Evolutionary conservation across 2,113 vertebrate genomes (phyloP).

Genomic region (Lates calcarifer): DNA sequence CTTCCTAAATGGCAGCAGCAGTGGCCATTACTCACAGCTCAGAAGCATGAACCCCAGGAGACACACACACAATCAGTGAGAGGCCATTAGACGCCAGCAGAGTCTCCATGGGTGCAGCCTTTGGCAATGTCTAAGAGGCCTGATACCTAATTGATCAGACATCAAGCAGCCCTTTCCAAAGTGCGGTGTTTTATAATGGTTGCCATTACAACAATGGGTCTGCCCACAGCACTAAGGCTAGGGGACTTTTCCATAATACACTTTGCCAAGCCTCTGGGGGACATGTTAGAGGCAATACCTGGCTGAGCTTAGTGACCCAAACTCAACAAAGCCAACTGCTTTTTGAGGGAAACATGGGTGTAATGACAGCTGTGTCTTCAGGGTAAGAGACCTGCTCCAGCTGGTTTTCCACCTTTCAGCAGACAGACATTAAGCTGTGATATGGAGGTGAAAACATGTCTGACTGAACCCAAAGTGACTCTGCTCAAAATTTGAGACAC

Average conservation of each 20-base stretch:
- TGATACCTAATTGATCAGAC: constrained; percentile 65
- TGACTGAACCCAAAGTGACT: too few relatives aligned
- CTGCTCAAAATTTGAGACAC: too few relatives aligned
- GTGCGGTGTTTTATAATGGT: constrained; percentile 53
- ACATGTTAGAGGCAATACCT: constrained; percentile 20
- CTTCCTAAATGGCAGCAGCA: constrained; percentile 38
- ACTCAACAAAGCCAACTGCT: constrained; percentile 23
- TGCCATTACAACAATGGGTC: constrained; percentile 45
- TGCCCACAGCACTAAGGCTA: constrained; percentile 23
- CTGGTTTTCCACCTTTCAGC: neutral
- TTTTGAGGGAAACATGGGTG: neutral
- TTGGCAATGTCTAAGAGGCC: constrained; percentile 33
- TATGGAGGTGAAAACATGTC: too few relatives aligned
- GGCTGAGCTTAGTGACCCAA: constrained; percentile 23
- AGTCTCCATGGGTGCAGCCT: constrained; percentile 55
- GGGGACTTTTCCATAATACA: constrained; percentile 9
- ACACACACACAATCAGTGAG: constrained; percentile 43
- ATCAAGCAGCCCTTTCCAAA: constrained; percentile 31
- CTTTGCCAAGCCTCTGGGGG: constrained; percentile 25
- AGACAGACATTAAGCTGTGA: too few relatives aligned
- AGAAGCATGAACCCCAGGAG: constrained; percentile 39
- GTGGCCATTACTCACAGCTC: constrained; percentile 45
- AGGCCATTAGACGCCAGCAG: constrained; percentile 67
- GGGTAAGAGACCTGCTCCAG: neutral
- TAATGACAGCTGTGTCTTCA: constrained; percentile 28